Evolutionary conservation across 2,797 vertebrate species (phyloP).

Genomic region (Danio albolineatus): DNA sequence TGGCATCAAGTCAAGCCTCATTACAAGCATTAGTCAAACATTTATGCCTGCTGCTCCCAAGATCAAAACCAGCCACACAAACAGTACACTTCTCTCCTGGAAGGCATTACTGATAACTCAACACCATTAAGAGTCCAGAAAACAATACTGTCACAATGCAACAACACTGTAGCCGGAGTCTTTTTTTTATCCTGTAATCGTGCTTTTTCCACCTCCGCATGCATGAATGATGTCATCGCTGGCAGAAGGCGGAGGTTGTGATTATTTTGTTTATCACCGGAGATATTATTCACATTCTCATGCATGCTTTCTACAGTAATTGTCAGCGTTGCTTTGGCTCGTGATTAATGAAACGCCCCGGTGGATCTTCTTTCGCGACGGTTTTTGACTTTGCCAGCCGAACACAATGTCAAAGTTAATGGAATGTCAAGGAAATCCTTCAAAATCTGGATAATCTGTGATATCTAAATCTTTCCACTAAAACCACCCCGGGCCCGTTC

Average conservation of each 20-base stretch:
- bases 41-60: slow-evolving; percentile 39
- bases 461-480: slow-evolving; percentile 48
- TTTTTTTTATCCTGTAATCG: slow-evolving; percentile 24
- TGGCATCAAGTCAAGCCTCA: slow-evolving; percentile 68
- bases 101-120: slow-evolving; percentile 18
- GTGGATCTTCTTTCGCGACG: too few species aligned
- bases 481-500: slow-evolving; percentile 29
- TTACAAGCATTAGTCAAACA: slow-evolving; percentile 48
- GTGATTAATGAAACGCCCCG: not conserved
- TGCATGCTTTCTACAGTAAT: slow-evolving; percentile 19
- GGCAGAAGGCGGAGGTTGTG: not conserved
- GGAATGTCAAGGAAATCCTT: slow-evolving; percentile 45
- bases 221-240: not conserved
- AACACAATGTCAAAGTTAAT: slow-evolving; percentile 46
- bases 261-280: slow-evolving; percentile 35
- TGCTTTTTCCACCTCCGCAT: not conserved
- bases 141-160: not conserved
- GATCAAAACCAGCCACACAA: slow-evolving; percentile 35
- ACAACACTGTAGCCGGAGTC: not conserved
- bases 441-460: slow-evolving; percentile 45
- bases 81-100: slow-evolving; percentile 26
- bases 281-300: slow-evolving; percentile 24
- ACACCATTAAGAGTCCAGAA: slow-evolving; percentile 9
- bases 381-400: slow-evolving; percentile 36
- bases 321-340: not conserved